phyloP scores from a whole-genome alignment of 2,888 invertebrate genomes.

The Cryptus viduatorius region DNA sequence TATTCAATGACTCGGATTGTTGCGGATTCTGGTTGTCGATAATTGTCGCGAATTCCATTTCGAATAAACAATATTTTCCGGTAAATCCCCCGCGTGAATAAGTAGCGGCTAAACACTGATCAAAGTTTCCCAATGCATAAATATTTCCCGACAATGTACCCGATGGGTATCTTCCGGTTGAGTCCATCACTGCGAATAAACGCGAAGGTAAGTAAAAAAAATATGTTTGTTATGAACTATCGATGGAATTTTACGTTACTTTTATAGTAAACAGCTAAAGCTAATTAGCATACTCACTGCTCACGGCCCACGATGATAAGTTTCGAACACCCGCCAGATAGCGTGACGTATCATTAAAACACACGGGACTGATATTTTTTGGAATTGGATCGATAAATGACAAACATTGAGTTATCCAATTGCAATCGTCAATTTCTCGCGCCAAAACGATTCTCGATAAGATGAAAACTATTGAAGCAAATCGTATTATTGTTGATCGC shows the following conservation, averaged over 20 bases:
- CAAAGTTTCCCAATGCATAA: background rate
- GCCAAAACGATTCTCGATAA: background rate
- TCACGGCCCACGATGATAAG: background rate
- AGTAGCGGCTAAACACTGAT: background rate
- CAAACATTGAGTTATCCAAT: background rate
- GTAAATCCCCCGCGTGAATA: background rate
- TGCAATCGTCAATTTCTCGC: background rate
- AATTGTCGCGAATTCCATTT: background rate
- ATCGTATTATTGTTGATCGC: too few species aligned
- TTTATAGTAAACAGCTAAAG: too few species aligned
- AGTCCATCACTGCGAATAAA: background rate
- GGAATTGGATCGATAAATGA: background rate
- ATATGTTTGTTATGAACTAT: background rate
- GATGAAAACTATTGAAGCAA: background rate
- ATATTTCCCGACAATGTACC: background rate
- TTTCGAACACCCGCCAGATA: background rate
- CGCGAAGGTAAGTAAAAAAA: background rate
- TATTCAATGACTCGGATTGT: background rate
- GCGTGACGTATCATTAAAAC: background rate
- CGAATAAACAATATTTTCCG: slow-evolving; percentile 15
- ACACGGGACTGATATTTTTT: background rate
- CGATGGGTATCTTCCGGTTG: background rate
- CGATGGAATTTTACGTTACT: background rate
- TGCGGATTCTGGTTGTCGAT: background rate
- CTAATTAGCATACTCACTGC: background rate